Base-by-base conservation (phyloP, 2,797 vertebrate species). In the Epinephelus coioides region DNA sequence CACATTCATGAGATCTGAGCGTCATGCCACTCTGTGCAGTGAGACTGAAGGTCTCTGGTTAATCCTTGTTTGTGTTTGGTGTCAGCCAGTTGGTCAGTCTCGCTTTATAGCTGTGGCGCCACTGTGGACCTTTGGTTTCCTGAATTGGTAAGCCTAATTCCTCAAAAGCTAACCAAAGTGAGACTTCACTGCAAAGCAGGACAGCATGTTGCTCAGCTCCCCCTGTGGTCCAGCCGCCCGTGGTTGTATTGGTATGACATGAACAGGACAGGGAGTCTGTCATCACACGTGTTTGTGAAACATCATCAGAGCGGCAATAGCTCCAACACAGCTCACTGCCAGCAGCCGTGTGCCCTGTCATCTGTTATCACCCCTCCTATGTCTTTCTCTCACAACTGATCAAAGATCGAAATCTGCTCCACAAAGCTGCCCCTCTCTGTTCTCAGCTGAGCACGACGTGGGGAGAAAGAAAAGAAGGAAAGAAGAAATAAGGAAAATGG, bases 401-500 rank as follows among this genome's bases (percentile, higher is more conserved):
- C 76, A 90, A 69, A 84, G 86, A 81, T 83, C 47, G 0, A 78
- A 89, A 89, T 77, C 76, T 78, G 67, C 81, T 87, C 78, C 71
- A 60, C 69, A 49, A 81, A 82, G 57, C 44, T n/a, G 17, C 67
- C 59, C 55, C 47, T 57, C 66, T 73, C 71, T 79, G 60, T 84
- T 89, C 73, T 84, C 84, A 69, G 70, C 83, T 85, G 76, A 91
- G 78, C 70, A 53, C 67, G 78, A 88, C 44, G 43, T 56, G 85
- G 57, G 76, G 78, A 84, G 70, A 60, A 43, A 81, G 78, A 78
- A 83, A 65, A 86, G 83, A 85, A 60, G 49, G 71, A 69, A 50
- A 74, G 25, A 61, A 79, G 85, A 85, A 88, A 89, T 44, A 53
- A 75, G 81, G 76, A 82, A 90, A 88, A 88, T 83, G 88, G 86